Conservation (phyloP, 2,113 vertebrate species). For the Leptobrachium leishanense region DNA sequence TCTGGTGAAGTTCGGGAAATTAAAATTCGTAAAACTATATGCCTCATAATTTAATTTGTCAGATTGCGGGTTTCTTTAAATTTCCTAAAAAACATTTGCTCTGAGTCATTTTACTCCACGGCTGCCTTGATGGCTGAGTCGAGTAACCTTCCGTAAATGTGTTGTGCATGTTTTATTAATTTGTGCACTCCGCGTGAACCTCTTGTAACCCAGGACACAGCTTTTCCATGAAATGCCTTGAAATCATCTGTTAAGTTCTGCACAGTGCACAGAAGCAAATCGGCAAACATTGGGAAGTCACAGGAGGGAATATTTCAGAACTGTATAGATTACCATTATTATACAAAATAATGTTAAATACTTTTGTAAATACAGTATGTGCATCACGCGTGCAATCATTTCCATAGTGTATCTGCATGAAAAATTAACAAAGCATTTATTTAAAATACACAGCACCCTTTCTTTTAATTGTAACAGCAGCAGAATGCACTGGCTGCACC, state of each 20-base stretch:
- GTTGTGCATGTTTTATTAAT: conserved; percentile 45
- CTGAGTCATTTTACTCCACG: conserved; percentile 14
- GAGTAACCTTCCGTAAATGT: conserved; percentile 41
- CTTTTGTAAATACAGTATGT: no score
- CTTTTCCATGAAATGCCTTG: conserved; percentile 16
- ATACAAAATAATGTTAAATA: no score
- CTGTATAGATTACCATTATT: neutral
- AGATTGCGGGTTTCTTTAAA: conserved; percentile 13
- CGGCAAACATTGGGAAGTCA: neutral
- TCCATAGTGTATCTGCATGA: neutral
- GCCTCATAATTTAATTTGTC: neutral
- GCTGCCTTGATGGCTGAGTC: conserved; percentile 29
- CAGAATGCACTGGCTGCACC: no score
- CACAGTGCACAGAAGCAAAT: neutral
- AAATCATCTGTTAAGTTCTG: conserved; percentile 24
- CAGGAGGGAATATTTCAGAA: neutral
- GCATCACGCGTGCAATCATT: neutral
- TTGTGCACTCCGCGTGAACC: conserved; percentile 35
- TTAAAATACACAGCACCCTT: neutral
- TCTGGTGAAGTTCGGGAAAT: no score
- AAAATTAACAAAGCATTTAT: neutral
- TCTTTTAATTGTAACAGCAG: neutral
- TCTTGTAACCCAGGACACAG: conserved; percentile 14
- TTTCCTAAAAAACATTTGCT: neutral
- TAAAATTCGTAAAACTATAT: neutral